Conservation (phyloP, 2,888 invertebrate genomes). For the Venustoraphidia nigricollis region DNA sequence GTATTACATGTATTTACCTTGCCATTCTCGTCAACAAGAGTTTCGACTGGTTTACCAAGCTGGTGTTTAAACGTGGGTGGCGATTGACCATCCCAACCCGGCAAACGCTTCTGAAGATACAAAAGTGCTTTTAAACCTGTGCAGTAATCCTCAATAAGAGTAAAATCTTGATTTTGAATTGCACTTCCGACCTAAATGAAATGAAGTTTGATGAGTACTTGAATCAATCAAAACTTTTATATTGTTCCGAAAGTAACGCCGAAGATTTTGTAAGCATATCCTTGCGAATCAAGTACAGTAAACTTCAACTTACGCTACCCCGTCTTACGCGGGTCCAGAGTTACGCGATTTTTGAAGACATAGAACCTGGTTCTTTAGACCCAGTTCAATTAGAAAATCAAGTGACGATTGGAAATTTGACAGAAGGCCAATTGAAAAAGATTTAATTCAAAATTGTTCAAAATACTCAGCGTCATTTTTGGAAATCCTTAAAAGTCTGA, state of each 20-base stretch:
- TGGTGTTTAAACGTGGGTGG: conserved; percentile 84
- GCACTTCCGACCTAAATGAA: conserved; percentile 73
- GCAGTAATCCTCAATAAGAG: conserved; percentile 87
- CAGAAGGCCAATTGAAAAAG: no score
- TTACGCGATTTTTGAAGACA: no score
- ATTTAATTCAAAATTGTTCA: no score
- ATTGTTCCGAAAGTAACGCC: not conserved
- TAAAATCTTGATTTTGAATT: conserved; percentile 97
- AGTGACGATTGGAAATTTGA: no score
- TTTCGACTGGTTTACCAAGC: conserved; percentile 73
- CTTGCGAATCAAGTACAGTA: no score
- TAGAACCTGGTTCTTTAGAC: no score
- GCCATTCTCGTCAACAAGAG: conserved; percentile 46
- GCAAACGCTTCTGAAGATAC: conserved; percentile 55
- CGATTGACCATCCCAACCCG: conserved; percentile 87
- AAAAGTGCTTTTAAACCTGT: conserved; percentile 76
- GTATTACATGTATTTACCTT: no score
- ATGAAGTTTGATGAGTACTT: conserved; percentile 1
- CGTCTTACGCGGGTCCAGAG: no score
- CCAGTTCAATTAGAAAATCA: no score
- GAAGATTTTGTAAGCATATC: no score
- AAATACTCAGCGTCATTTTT: no score
- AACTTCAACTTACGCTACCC: no score
- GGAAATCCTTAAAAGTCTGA: not conserved
- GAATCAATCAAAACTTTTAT: not conserved